Percentiles rank a stretch among this genome's conserved stretches.
phyloP scores from a whole-genome alignment of 2,888 invertebrate genomes.

The Ceratothoa steindachneri region DNA sequence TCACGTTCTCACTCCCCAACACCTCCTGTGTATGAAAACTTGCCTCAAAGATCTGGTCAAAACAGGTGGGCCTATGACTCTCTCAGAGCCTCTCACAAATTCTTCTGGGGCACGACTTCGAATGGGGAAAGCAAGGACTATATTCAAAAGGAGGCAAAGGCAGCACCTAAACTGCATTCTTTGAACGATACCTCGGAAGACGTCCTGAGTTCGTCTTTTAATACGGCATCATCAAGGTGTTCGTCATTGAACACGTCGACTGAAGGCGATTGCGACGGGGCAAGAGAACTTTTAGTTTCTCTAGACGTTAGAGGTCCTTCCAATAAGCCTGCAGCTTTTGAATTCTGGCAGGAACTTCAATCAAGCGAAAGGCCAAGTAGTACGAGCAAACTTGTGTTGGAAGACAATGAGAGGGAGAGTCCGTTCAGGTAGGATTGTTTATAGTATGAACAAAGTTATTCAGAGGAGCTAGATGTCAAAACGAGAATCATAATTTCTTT shows the following conservation, averaged over 20 bases:
- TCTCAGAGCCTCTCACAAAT: constrained; percentile 43
- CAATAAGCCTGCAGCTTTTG: constrained; percentile 38
- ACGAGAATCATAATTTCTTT: background rate
- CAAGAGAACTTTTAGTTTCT: constrained; percentile 8
- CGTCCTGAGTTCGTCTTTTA: constrained; percentile 27
- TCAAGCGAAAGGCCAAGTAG: background rate
- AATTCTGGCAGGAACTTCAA: constrained; percentile 47
- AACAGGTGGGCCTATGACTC: constrained; percentile 45
- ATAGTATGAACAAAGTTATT: background rate
- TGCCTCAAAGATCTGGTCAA: constrained; percentile 29
- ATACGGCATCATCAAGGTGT: constrained; percentile 17
- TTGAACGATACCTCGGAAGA: constrained; percentile 31
- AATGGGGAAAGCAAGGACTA: background rate
- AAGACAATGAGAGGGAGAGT: background rate
- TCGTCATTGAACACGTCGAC: constrained; percentile 36
- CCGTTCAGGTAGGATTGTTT: constrained; percentile 12
- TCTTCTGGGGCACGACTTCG: constrained; percentile 28
- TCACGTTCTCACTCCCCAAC: constrained; percentile 11
- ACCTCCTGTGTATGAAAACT: constrained; percentile 45
- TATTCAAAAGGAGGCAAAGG: background rate
- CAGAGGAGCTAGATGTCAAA: no score
- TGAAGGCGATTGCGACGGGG: constrained; percentile 17
- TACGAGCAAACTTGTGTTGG: background rate
- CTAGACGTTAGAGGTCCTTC: background rate
- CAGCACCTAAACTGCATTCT: background rate